These are phyloP conservation scores for Notodonta dromedarius DNA, from an alignment of 2,888 invertebrate genomes.

Conservation along the genomic window DNA sequence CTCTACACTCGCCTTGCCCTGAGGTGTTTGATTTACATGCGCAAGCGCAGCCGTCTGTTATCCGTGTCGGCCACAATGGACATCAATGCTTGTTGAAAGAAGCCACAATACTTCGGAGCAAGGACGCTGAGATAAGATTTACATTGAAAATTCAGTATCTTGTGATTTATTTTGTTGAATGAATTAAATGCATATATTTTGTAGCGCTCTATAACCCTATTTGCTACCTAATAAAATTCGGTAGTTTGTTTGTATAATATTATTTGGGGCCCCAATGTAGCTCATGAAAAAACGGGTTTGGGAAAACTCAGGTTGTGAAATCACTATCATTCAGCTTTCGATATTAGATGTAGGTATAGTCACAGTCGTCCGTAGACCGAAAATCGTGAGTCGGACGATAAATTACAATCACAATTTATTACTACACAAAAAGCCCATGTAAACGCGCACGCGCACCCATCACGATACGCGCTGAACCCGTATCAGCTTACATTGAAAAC, in stretches of 20 bases:
- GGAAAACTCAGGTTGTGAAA: no score
- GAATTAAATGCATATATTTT: not conserved
- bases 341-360: no score
- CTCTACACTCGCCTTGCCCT: slow-evolving; percentile 25
- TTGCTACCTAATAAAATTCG: no score
- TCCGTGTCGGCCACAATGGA: slow-evolving; percentile 9
- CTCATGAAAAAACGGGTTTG: no score
- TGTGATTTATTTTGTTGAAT: not conserved
- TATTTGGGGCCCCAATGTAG: no score
- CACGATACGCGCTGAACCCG: not conserved
- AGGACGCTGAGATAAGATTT: slow-evolving; percentile 11
- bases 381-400: not conserved
- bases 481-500: slow-evolving; percentile 22
- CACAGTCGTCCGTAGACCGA: not conserved
- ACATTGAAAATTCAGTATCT: not conserved
- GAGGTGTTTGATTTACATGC: slow-evolving; percentile 34
- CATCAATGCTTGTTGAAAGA: not conserved
- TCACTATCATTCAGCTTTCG: not conserved
- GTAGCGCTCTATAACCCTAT: no score
- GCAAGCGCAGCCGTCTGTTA: slow-evolving; percentile 21
- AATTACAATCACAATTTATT: not conserved
- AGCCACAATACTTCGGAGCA: slow-evolving; percentile 14
- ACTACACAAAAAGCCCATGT: not conserved
- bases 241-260: no score
- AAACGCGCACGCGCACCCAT: slow-evolving; percentile 2